Evolutionary conservation across 1,140 invertebrate species (phyloP).

Genomic region (Papilio polytes): DNA sequence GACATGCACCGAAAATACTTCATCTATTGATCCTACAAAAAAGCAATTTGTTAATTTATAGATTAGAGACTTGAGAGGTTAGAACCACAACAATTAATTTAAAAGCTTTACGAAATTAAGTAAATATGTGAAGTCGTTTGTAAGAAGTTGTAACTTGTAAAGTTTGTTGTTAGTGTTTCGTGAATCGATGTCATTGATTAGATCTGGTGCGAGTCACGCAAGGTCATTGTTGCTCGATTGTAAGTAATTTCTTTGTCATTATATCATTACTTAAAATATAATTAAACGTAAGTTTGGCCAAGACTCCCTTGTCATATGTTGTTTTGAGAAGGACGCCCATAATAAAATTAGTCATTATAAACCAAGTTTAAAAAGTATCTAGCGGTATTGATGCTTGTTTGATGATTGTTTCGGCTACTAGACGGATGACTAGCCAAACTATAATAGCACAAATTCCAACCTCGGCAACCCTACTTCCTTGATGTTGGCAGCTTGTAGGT

Average conservation of each 20-base stretch:
- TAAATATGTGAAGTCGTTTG: background rate
- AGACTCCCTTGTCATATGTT: background rate
- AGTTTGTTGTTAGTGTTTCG: conserved; percentile 46
- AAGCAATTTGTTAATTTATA: background rate
- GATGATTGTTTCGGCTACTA: too few species aligned
- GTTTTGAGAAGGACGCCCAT: background rate
- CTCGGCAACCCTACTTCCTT: too few species aligned
- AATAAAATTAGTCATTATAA: too few species aligned
- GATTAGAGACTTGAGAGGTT: too few species aligned
- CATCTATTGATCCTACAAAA: background rate
- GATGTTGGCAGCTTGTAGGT: too few species aligned
- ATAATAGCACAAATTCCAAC: too few species aligned
- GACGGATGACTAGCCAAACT: too few species aligned
- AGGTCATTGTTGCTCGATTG: background rate
- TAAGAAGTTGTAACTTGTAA: conserved; percentile 34
- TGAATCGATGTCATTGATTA: conserved; percentile 24
- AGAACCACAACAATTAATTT: too few species aligned
- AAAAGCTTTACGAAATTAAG: too few species aligned
- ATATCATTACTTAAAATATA: background rate
- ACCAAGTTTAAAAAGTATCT: too few species aligned
- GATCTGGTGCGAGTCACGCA: conserved; percentile 31
- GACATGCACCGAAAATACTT: background rate
- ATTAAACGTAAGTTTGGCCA: background rate
- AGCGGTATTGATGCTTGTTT: too few species aligned
- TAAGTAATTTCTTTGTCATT: conserved; percentile 8